phyloP scores from a whole-genome alignment of 1,140 invertebrate genomes.

The Brachionus asplanchnoidis region DNA sequence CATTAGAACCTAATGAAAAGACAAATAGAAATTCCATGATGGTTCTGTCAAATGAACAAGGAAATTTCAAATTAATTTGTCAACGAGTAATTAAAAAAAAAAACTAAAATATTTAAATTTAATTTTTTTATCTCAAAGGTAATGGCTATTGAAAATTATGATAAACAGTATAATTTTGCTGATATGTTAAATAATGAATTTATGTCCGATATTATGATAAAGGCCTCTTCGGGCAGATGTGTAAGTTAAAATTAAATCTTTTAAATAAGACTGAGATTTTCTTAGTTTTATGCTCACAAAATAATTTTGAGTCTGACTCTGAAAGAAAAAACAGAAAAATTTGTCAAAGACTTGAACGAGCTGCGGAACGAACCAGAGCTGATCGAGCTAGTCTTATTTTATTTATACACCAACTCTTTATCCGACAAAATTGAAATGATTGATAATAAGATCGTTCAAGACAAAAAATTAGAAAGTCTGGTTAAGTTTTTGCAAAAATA shows the following conservation, averaged over 20 bases:
- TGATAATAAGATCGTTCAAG: background rate
- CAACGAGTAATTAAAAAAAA: background rate
- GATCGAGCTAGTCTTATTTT: background rate
- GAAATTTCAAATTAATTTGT: background rate
- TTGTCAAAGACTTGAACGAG: background rate
- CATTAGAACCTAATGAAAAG: background rate
- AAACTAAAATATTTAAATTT: background rate
- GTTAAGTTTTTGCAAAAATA: background rate
- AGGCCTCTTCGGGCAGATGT: background rate
- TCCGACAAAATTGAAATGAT: background rate
- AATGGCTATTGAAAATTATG: background rate
- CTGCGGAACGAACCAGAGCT: background rate
- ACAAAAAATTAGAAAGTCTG: background rate
- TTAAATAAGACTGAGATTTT: background rate
- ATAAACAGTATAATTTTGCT: background rate
- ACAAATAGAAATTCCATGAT: background rate
- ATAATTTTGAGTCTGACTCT: background rate
- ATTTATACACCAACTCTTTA: conserved; percentile 3
- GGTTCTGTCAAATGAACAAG: background rate
- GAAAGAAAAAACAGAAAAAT: background rate
- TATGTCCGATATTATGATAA: conserved; percentile 1
- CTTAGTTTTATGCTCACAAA: conserved; percentile 32
- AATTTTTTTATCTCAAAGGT: background rate
- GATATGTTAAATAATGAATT: conserved; percentile 23
- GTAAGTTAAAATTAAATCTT: background rate